Percentiles rank a stretch among this genome's conserved stretches.
Conservation (phyloP, 2,113 vertebrate genomes). For the Antidorcas marsupialis region DNA sequence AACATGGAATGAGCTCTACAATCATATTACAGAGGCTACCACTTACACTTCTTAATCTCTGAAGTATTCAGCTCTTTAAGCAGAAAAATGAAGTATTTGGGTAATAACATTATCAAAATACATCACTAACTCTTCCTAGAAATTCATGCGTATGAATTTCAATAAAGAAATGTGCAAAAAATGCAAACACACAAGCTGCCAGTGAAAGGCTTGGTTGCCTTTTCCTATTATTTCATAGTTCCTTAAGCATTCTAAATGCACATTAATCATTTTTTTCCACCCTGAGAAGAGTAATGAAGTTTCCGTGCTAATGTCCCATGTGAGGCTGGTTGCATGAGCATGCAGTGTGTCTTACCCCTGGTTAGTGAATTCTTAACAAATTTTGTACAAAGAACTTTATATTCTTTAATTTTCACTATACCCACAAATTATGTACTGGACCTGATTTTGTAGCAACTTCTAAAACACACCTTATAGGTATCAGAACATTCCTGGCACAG, state of each 20-base stretch:
- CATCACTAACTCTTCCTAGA: neutral
- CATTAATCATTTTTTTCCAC: neutral
- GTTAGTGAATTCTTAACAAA: neutral
- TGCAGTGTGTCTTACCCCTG: neutral
- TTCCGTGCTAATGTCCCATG: neutral
- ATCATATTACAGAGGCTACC: neutral
- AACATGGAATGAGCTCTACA: neutral
- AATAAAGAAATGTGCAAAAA: neutral
- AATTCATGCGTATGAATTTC: neutral
- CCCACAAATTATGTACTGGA: neutral
- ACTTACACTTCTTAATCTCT: neutral
- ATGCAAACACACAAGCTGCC: neutral
- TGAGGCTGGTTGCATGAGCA: neutral
- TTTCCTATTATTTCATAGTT: neutral
- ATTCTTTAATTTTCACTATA: neutral
- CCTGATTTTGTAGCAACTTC: neutral
- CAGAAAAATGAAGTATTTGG: neutral
- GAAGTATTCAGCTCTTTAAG: neutral
- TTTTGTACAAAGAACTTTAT: neutral
- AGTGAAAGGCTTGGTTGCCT: neutral
- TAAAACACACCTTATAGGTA: neutral
- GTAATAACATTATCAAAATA: neutral
- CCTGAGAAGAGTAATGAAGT: neutral
- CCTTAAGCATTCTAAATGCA: neutral
- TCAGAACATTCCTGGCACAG: neutral